A percentile compares a stretch with the other conserved stretches of the same genome.
phyloP scores from a whole-genome alignment of 2,113 vertebrate species.

The Anoplopoma fimbria region DNA sequence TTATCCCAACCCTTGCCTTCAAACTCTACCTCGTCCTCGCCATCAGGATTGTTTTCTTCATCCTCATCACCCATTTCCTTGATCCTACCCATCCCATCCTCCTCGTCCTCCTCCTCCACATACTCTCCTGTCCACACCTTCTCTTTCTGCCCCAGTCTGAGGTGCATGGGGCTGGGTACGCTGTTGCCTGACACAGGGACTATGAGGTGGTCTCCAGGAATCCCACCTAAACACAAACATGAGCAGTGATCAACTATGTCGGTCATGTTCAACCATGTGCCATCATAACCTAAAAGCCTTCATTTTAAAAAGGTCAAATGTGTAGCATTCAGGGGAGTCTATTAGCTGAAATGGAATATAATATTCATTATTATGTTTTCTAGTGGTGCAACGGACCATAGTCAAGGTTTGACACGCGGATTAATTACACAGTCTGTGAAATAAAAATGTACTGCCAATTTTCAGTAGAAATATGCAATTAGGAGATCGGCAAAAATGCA shows the following conservation, averaged over 20 bases:
- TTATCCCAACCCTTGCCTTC: slow-evolving; percentile 55
- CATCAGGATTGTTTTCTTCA: slow-evolving; percentile 72
- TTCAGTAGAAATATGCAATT: too few species aligned
- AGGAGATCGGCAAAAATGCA: too few species aligned
- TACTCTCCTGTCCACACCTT: slow-evolving; percentile 77
- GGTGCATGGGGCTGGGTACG: slow-evolving; percentile 80
- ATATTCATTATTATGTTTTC: too few species aligned
- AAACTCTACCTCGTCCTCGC: slow-evolving; percentile 53
- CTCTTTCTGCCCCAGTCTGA: slow-evolving; percentile 80
- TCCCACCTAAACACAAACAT: slow-evolving; percentile 72
- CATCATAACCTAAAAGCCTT: background rate
- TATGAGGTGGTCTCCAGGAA: slow-evolving; percentile 82
- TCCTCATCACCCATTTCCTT: slow-evolving; percentile 74
- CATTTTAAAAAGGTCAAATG: background rate
- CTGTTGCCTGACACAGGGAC: slow-evolving; percentile 80
- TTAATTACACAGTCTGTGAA: too few species aligned
- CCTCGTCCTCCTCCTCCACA: slow-evolving; percentile 63
- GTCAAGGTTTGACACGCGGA: too few species aligned
- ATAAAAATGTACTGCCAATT: too few species aligned
- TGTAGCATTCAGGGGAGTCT: too few species aligned
- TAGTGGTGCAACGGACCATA: too few species aligned
- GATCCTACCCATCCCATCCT: slow-evolving; percentile 69
- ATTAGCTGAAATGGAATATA: too few species aligned
- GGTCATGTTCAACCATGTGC: background rate
- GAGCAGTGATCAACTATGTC: background rate